Conservation (phyloP, 2,888 invertebrate genomes). For the Cataglyphis livida region DNA sequence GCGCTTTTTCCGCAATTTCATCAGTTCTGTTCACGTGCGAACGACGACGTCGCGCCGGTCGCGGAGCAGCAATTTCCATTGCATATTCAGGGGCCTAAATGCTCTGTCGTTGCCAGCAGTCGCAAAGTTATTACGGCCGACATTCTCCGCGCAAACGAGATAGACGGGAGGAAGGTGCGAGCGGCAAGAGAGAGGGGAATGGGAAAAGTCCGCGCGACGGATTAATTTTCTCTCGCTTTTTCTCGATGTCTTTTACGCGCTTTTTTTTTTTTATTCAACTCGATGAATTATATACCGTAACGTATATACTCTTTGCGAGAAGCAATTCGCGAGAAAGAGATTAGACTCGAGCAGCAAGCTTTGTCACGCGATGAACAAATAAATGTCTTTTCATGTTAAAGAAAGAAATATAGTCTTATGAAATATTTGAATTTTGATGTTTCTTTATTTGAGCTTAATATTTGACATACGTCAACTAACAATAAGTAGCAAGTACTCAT, state of each 20-base stretch:
- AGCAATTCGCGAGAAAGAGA: background rate
- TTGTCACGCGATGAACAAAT: background rate
- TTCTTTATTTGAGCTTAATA: background rate
- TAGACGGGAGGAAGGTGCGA: constrained; percentile 27
- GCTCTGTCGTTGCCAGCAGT: constrained; percentile 78
- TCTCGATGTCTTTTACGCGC: constrained; percentile 36
- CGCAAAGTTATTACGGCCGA: constrained; percentile 77
- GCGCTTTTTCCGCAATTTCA: constrained; percentile 49
- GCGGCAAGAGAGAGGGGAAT: constrained; percentile 10
- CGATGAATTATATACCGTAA: constrained; percentile 61
- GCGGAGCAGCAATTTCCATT: constrained; percentile 75
- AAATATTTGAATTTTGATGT: background rate
- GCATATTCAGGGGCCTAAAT: constrained; percentile 79
- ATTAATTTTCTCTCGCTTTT: constrained; percentile 73
- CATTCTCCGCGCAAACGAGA: constrained; percentile 66
- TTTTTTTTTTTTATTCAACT: constrained; percentile 64
- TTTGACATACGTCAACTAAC: background rate
- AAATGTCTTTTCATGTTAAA: background rate
- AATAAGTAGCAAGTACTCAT: background rate
- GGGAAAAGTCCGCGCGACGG: constrained; percentile 55
- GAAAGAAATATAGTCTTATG: background rate
- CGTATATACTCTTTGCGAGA: background rate
- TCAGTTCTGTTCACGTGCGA: constrained; percentile 50
- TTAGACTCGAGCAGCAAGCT: background rate
- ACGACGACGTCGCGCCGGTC: constrained; percentile 47